Evolutionary conservation across 2,888 invertebrate species (phyloP).

Genomic region (Hypomecis atomaria): DNA sequence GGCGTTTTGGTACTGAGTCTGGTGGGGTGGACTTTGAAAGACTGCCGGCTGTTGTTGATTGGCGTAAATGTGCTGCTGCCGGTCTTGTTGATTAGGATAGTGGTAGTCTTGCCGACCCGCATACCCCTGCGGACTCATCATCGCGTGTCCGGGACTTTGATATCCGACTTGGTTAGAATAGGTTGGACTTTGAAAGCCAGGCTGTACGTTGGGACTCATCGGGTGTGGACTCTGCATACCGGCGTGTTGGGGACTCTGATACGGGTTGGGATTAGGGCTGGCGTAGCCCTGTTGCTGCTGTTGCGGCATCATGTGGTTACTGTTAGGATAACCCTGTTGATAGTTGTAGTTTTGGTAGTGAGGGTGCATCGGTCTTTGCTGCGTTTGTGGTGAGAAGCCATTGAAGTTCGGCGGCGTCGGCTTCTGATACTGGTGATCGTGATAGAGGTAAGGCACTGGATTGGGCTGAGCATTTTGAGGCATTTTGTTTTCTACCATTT

Average conservation of each 20-base stretch:
- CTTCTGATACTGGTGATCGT: slow-evolving; percentile 81
- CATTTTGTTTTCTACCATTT: slow-evolving; percentile 62
- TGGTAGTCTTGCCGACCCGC: slow-evolving; percentile 70
- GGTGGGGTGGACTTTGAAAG: slow-evolving; percentile 77
- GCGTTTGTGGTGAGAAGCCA: slow-evolving; percentile 72
- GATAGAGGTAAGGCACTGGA: slow-evolving; percentile 70
- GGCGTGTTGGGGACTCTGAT: slow-evolving; percentile 75
- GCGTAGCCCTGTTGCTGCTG: slow-evolving; percentile 69
- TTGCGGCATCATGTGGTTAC: slow-evolving; percentile 69
- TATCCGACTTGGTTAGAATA: slow-evolving; percentile 74
- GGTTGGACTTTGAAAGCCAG: slow-evolving; percentile 75
- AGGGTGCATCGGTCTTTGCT: slow-evolving; percentile 56
- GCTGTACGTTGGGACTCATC: slow-evolving; percentile 66
- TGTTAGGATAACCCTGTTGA: slow-evolving; percentile 67
- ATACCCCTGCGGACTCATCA: slow-evolving; percentile 77
- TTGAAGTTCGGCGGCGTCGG: slow-evolving; percentile 64
- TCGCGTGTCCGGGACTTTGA: slow-evolving; percentile 71
- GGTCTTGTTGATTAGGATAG: slow-evolving; percentile 69
- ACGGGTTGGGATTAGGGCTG: slow-evolving; percentile 69
- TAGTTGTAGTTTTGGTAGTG: slow-evolving; percentile 75
- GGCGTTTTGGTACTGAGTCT: slow-evolving; percentile 71
- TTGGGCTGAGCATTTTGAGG: slow-evolving; percentile 44
- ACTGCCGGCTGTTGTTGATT: slow-evolving; percentile 55
- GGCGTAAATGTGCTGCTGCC: slow-evolving; percentile 71
- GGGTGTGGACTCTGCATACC: slow-evolving; percentile 76